Base-by-base conservation (phyloP, 2,113 vertebrate species). In the Scomber scombrus region DNA sequence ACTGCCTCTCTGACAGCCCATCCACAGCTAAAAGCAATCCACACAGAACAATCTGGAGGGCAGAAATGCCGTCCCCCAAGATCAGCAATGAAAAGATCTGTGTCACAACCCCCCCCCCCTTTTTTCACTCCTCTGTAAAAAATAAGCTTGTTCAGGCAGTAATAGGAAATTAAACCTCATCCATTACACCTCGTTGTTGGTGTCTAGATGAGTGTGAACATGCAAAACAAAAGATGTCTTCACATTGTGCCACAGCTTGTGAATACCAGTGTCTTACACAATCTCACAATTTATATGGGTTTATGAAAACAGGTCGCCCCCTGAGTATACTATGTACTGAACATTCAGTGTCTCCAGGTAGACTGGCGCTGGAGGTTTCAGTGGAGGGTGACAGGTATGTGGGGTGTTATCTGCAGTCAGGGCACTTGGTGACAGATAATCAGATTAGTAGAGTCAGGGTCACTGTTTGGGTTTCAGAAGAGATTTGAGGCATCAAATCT, bases 311-410 rank as follows among this genome's bases (percentile, higher is more conserved):
- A 66, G 9, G 40, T 19, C 26, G 75, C 34, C n/a, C 21, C 0
- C 14, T 5, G 5, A 0, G 58, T 12, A 10, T 10, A 40, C 2
- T 3, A 31, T 26, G 15, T 11, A 3, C 45, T 66, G 49, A 78
- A 12, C 7, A 14, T 54, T 19, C 43, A 70, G n/a, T 13, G 81
- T 51, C 82, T 78, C 47, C 75, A 75, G 80, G 78, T 80, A 52
- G 75, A 31, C 82, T 85, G 88, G 88, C 69, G 74, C 84, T 88
- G 61, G 29, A 45, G 68, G 49, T 54, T 78, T 65, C 79, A 88
- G 21, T 80, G 71, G 61, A 82, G 80, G 81, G 69, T 84, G 80
- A 90, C 86, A 71, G 87, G 82, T 81, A 90, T 88, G 84, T 65
- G 81, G 70, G 66, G 12, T 65, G 56, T 91, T 91, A 88, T 89